Evolutionary conservation across 2,797 vertebrate genomes (phyloP).

Genomic region (Mallotus villosus): DNA sequence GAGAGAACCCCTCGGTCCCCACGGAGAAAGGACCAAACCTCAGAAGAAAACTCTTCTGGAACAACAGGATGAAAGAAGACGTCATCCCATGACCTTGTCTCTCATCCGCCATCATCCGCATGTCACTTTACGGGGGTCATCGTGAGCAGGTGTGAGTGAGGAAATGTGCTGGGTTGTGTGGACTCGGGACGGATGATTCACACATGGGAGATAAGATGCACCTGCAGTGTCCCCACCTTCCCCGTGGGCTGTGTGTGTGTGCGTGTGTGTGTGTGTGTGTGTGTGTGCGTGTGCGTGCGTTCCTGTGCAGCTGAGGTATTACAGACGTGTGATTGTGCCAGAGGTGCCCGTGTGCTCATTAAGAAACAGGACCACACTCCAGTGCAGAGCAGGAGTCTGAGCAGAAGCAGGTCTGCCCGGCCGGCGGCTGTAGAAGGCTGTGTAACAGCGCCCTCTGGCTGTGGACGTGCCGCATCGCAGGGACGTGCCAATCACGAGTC

Average conservation of each 20-base stretch:
- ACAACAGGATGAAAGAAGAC: no score
- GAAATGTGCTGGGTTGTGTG: background rate
- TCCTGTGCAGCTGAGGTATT: constrained; percentile 40
- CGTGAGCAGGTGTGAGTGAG: background rate
- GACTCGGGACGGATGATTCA: background rate
- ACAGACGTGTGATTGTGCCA: constrained; percentile 58
- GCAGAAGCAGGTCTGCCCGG: background rate
- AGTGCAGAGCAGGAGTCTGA: constrained; percentile 63
- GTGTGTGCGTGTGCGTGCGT: background rate
- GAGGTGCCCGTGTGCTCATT: constrained; percentile 72
- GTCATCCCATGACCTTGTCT: no score
- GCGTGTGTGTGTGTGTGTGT: no score
- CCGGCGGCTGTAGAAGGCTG: background rate
- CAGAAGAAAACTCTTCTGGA: no score
- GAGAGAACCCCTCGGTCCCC: background rate
- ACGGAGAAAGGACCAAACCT: no score
- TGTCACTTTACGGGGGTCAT: no score
- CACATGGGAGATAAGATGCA: background rate
- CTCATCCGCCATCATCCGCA: no score
- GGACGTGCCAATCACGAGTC: no score
- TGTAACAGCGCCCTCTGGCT: constrained; percentile 1
- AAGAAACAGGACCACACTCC: constrained; percentile 74
- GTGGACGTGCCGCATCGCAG: background rate
- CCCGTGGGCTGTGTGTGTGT: no score
- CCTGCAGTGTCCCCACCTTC: background rate